These are phyloP conservation scores for Petrophora chlorosata DNA, from an alignment of 2,888 invertebrate species.

Conservation along the genomic window DNA sequence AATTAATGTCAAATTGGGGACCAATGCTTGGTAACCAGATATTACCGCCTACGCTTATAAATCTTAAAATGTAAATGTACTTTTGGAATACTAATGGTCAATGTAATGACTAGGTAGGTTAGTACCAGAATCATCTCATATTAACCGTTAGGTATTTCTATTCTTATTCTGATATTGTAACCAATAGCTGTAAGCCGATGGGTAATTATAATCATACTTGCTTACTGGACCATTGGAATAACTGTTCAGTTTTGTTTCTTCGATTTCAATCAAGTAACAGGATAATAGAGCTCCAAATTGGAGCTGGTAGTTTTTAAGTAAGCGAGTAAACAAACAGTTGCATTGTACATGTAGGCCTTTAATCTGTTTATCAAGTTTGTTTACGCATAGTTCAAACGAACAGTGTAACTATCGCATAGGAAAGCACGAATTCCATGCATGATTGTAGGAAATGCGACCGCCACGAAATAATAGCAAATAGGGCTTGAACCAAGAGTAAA, in stretches of 20 bases:
- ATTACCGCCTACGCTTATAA: neutral
- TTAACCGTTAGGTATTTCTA: slow-evolving; percentile 2
- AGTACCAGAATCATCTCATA: neutral
- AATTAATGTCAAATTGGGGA: slow-evolving; percentile 1
- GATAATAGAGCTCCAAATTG: neutral
- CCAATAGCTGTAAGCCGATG: neutral
- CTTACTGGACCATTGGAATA: no score
- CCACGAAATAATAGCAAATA: slow-evolving; percentile 46
- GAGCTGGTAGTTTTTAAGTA: slow-evolving; percentile 5
- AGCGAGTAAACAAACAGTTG: slow-evolving; percentile 24
- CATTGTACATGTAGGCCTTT: slow-evolving; percentile 25
- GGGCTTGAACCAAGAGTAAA: slow-evolving; percentile 70
- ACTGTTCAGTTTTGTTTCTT: neutral
- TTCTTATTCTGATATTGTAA: slow-evolving; percentile 1
- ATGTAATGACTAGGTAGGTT: neutral
- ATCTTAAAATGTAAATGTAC: neutral
- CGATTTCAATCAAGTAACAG: neutral
- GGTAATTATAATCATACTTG: no score
- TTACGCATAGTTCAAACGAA: slow-evolving; percentile 41
- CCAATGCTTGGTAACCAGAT: neutral
- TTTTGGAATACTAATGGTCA: neutral
- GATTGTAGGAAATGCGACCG: slow-evolving; percentile 40
- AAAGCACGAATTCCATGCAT: slow-evolving; percentile 50
- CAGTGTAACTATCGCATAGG: slow-evolving; percentile 33
- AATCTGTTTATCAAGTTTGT: slow-evolving; percentile 42